These are phyloP conservation scores for Fissipunctia ypsillon DNA, from an alignment of 2,888 invertebrate genomes.

Conservation along the genomic window DNA sequence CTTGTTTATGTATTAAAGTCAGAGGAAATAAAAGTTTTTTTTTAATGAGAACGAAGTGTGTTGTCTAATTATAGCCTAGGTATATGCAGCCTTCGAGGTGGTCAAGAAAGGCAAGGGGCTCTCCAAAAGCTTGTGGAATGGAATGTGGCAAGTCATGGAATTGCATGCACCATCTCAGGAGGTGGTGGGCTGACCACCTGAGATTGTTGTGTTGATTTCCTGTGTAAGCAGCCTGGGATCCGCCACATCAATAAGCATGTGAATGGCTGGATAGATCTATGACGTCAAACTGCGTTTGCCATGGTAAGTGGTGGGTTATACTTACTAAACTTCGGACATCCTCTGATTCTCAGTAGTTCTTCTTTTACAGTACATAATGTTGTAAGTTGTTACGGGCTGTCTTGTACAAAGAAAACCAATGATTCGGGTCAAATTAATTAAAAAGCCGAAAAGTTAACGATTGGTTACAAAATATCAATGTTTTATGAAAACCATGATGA, in stretches of 20 bases:
- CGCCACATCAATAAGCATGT: not conserved
- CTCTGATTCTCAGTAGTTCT: not conserved
- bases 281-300: not conserved
- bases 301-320: not conserved
- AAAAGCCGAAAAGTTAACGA: not conserved
- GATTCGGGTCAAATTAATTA: not conserved
- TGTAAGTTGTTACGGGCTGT: not conserved
- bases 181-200: too few species aligned
- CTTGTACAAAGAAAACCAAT: not conserved
- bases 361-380: not conserved
- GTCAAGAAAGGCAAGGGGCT: not conserved
- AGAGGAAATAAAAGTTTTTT: too few species aligned
- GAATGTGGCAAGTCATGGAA: not conserved
- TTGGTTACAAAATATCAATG: not conserved
- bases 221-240: not conserved
- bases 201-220: too few species aligned
- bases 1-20: too few species aligned
- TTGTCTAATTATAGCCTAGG: too few species aligned
- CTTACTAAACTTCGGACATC: not conserved
- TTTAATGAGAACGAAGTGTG: too few species aligned
- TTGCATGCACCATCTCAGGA: not conserved
- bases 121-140: not conserved
- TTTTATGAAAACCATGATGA: not conserved
- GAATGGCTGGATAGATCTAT: not conserved
- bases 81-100: too few species aligned